These are phyloP conservation scores for Erebia aethiops DNA, from an alignment of 2,888 invertebrate genomes.

Conservation along the genomic window DNA sequence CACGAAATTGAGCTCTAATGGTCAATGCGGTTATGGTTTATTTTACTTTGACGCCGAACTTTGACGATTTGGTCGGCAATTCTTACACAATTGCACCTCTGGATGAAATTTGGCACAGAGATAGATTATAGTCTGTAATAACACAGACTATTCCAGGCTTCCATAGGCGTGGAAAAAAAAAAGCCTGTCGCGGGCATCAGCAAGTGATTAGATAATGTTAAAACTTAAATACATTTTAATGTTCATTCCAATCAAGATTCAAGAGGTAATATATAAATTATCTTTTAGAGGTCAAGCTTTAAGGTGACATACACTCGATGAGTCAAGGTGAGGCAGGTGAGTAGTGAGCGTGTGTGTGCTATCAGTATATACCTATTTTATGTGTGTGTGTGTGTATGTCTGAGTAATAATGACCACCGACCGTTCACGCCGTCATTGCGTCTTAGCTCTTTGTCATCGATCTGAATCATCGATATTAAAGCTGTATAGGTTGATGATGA, in stretches of 20 bases:
- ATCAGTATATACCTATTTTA: neutral
- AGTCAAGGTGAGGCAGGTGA: constrained; percentile 59
- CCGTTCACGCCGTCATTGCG: constrained; percentile 22
- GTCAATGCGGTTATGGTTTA: no score
- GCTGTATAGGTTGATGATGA: constrained; percentile 1
- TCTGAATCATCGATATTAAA: constrained; percentile 27
- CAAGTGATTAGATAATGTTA: no score
- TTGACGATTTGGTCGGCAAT: no score
- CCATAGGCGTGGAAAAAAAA: no score
- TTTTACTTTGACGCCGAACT: no score
- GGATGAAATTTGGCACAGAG: no score
- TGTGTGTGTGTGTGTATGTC: constrained; percentile 2
- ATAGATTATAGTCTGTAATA: no score
- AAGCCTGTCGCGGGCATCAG: no score
- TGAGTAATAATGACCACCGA: constrained; percentile 6
- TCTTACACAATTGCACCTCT: no score
- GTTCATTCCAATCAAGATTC: neutral
- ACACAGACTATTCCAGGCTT: no score
- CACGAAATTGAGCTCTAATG: no score
- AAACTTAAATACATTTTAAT: neutral
- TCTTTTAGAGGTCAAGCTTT: constrained; percentile 35
- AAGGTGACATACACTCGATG: constrained; percentile 44
- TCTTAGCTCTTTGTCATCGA: constrained; percentile 32
- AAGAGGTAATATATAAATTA: constrained; percentile 27
- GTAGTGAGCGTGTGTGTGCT: constrained; percentile 33